Percentiles rank a stretch among this genome's conserved stretches.
Conservation (phyloP, 2,888 invertebrate species). For the Lepeophtheirus nordmannii region DNA sequence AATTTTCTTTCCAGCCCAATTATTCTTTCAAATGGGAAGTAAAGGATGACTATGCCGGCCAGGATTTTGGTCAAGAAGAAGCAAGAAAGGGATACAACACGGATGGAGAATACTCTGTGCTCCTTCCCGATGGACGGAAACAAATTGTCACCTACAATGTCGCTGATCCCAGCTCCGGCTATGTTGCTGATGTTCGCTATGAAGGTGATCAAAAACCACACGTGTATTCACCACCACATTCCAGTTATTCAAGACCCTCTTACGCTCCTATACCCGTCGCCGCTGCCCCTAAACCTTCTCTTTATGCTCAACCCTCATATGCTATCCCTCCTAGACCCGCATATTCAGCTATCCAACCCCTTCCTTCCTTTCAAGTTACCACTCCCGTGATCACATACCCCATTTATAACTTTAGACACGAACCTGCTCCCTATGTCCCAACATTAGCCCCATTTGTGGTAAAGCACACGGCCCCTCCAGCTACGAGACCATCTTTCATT, state of each 20-base stretch:
- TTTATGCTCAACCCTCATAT: background rate
- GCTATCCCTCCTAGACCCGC: background rate
- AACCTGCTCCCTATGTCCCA: background rate
- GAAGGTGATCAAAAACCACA: constrained; percentile 1
- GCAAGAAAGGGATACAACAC: constrained; percentile 14
- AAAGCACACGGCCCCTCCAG: background rate
- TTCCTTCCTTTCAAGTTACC: background rate
- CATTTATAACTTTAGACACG: background rate
- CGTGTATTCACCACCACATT: background rate
- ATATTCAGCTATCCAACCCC: background rate
- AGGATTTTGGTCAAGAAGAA: constrained; percentile 16
- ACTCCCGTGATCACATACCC: background rate
- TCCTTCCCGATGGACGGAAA: constrained; percentile 16
- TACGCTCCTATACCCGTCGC: background rate
- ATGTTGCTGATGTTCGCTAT: constrained; percentile 17
- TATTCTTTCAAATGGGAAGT: constrained; percentile 14
- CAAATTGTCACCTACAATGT: constrained; percentile 13
- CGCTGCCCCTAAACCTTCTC: background rate
- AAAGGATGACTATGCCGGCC: constrained; percentile 9
- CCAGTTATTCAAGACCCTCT: background rate
- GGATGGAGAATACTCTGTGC: constrained; percentile 10
- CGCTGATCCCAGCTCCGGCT: constrained; percentile 8
- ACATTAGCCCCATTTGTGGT: background rate
- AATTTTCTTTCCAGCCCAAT: background rate
- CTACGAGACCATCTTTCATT: background rate